Conservation (phyloP, 1,140 invertebrate genomes). For the Laupala kohalensis region DNA sequence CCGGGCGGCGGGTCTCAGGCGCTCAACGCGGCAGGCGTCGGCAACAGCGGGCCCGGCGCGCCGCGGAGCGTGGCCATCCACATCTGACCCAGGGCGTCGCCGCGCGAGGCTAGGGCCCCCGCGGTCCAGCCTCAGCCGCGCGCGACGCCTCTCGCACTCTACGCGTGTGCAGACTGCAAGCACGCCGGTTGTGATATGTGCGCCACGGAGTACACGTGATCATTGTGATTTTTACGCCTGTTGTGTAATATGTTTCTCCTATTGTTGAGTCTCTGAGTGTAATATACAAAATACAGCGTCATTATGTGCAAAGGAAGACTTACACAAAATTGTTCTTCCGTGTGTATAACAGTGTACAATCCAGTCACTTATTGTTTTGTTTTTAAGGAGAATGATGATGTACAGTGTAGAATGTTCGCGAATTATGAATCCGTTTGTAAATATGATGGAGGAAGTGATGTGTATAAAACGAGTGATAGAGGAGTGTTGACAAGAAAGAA, state of each 20-base stretch:
- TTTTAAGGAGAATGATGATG: too few relatives aligned
- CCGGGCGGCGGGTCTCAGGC: too few relatives aligned
- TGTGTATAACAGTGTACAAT: background rate
- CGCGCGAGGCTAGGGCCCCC: too few relatives aligned
- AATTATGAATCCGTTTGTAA: background rate
- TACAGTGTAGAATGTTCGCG: too few relatives aligned
- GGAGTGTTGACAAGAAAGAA: background rate
- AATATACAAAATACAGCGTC: background rate
- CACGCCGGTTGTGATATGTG: background rate
- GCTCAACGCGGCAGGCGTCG: background rate
- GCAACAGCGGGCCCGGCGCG: slow-evolving; percentile 1
- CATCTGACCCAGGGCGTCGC: background rate
- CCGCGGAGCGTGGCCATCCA: slow-evolving; percentile 13
- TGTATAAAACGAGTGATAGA: background rate
- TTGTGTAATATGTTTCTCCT: background rate
- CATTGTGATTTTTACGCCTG: background rate
- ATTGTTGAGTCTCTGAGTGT: too few relatives aligned
- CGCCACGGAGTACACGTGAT: background rate
- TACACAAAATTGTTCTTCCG: too few relatives aligned
- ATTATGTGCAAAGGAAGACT: too few relatives aligned
- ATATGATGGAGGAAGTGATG: background rate
- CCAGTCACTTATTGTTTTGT: background rate
- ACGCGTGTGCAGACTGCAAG: background rate
- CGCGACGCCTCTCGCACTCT: background rate
- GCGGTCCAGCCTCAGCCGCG: too few relatives aligned